Base-by-base conservation (phyloP, 1,140 invertebrate genomes). In the Atopsyche davidsoni region DNA sequence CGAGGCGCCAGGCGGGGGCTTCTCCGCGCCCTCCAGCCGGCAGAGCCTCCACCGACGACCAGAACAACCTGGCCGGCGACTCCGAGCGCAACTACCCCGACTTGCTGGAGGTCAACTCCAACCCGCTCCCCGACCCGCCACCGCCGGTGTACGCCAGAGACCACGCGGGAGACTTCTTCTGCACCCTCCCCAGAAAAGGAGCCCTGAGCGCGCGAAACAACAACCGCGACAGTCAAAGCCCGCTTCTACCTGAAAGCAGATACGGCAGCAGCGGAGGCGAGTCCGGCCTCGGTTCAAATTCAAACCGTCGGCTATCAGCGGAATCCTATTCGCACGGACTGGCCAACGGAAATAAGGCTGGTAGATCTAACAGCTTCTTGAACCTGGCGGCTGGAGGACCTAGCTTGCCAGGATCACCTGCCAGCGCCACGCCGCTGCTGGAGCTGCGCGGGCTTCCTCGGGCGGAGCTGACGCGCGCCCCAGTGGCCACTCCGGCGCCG, bases 41-140 rank as follows among this genome's bases (percentile, higher is more conserved):
- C 38, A 50, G 47, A 3, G 64, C 69, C 49, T 63, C 57, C 48
- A 61, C 59, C 24, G 70, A 65, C 9, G 69, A 73, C 32, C 78
- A 74, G 62, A 76, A 73, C 61, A 73, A 80, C 69, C 62, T 79
- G 22, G 72, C 68, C 62, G 64, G 64, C 39, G 72, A 81, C 62
- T 73, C 76, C 60, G 78, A 81, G 53, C 76, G 75, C 55, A 79
- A 77, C 62, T 83, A 80, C 52, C 82, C 82, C 0, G 83, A 85
- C 59, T 71, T 84, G 10, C 70, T 85, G 58, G 81, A 82, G 64
- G 77, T 79, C 59, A 79, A 77, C 58, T 76, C 77, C 1, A 66
- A 67, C 57, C 51, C 43, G 25, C 45, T 52, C 21, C 59, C 64
- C 6, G 65, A 65, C 9, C 50, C 66, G 36, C 53, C 63, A 23